Base-by-base conservation (phyloP, 1,140 invertebrate genomes). In the Drosophila baimaii region DNA sequence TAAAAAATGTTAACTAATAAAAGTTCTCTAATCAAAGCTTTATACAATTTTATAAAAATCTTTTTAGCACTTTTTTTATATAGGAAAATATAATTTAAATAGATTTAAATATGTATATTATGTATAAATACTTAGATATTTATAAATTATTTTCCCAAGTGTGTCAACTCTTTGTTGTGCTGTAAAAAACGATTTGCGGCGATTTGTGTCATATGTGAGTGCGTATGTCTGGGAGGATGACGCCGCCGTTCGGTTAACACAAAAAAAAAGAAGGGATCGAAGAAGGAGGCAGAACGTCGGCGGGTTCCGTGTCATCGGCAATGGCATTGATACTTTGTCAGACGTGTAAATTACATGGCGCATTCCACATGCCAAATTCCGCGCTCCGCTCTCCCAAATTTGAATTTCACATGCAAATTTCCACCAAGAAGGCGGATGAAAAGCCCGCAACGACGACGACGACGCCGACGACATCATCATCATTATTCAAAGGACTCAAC, bases 291-390 rank as follows among this genome's bases (percentile, higher is more conserved):
- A 52, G 46, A 23, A 33, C 57, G 27, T 10, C 19, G 57, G 57
- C 31, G 62, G 44, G 62, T 68, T 63, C 65, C 81, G 56, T 69
- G 80, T 83, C 84, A 73, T 58, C 80, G 66, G 73, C 80, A 75
- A 79, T 84, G 88, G 88, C 85, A 89, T 89, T 89, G 84, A 89
- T 89, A 89, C 84, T 89, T 89, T 89, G 84, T 89, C 84, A 89
- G 81, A 89, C 80, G 84, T 89, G 84, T 79, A 89, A 89, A 89
- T 89, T 89, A 89, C 84, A 89, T 78, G 84, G 85, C 79, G 84
- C 80, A 79, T 88, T 86, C 68, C 68, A 89, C 84, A 89, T 78
- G 84, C 80, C 76, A 70, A 74, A 77, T 86, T 85, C 74, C 65
- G 58, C 79, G 37, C 56, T 54, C 64, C 35, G 31, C 23, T 57